Percentiles rank a stretch among this genome's conserved stretches.
Evolutionary conservation across 2,797 vertebrate species (phyloP).

Genomic region (Psittacula derbiana): DNA sequence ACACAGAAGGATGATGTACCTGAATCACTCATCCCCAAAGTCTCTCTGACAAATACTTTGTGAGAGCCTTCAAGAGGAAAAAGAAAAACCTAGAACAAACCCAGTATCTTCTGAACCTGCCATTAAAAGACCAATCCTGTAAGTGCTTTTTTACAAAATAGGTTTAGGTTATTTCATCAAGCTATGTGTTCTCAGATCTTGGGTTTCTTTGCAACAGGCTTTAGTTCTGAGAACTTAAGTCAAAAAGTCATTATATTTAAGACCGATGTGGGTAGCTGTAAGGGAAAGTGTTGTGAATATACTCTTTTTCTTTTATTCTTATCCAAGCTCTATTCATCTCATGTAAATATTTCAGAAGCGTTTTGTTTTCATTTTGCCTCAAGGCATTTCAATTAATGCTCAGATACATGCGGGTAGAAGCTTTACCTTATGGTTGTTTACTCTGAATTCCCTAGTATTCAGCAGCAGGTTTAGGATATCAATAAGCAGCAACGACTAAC

Average conservation of each 20-base stretch:
- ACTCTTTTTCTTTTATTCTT: neutral
- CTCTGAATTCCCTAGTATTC: slow-evolving; percentile 50
- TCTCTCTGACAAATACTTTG: neutral
- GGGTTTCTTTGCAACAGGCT: neutral
- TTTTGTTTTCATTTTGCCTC: slow-evolving; percentile 63
- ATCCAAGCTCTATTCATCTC: slow-evolving; percentile 51
- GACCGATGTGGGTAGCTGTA: slow-evolving; percentile 24
- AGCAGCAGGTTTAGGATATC: slow-evolving; percentile 30
- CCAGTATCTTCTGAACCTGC: neutral
- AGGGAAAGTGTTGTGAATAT: slow-evolving; percentile 9
- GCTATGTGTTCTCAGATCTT: neutral
- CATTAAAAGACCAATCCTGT: neutral
- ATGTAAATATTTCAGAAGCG: slow-evolving; percentile 69
- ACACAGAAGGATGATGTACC: neutral
- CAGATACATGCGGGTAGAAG: slow-evolving; percentile 40
- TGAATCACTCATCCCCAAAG: neutral
- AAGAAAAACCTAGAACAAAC: neutral
- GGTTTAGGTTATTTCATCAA: neutral
- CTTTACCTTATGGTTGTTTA: slow-evolving; percentile 61
- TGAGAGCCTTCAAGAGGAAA: neutral
- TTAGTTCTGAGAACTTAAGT: slow-evolving; percentile 44
- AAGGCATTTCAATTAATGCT: slow-evolving; percentile 71
- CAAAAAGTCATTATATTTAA: slow-evolving; percentile 27
- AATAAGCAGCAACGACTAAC: neutral
- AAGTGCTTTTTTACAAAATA: neutral